Conservation (phyloP, 2,888 invertebrate species). For the Zonitis immaculata region DNA sequence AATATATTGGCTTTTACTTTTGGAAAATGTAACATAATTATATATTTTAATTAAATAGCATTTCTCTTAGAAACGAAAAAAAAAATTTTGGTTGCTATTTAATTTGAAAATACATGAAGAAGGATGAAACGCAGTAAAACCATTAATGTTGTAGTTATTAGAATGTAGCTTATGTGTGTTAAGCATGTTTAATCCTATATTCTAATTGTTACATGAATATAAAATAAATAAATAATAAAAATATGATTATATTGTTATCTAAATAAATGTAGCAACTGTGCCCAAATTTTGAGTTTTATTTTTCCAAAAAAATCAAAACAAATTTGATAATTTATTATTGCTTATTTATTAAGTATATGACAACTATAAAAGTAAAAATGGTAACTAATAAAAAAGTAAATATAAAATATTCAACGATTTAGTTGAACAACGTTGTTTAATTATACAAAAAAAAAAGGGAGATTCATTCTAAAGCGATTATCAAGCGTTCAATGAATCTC, state of each 20-base stretch:
- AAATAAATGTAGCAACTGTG: conserved; percentile 50
- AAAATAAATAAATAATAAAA: conserved; percentile 41
- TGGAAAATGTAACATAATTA: conserved; percentile 29
- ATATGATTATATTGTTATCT: too few relatives aligned
- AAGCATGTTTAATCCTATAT: conserved; percentile 47
- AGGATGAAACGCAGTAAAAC: background rate
- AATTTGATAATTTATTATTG: conserved; percentile 12
- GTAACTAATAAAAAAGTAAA: conserved; percentile 3
- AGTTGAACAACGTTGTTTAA: background rate
- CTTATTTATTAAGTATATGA: conserved; percentile 4
- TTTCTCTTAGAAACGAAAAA: conserved; percentile 17
- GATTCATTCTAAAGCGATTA: background rate
- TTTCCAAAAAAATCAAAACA: background rate
- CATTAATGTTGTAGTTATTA: conserved; percentile 41
- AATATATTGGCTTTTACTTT: conserved; percentile 1
- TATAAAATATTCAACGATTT: background rate
- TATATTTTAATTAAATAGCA: conserved; percentile 23
- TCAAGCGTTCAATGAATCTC: background rate
- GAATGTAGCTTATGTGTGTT: conserved; percentile 47
- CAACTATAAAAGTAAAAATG: conserved; percentile 7
- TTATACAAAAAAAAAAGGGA: background rate
- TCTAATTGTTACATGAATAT: conserved; percentile 48
- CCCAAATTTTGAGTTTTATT: conserved; percentile 25
- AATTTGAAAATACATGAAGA: background rate
- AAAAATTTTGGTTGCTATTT: conserved; percentile 9